Conservation (phyloP, 2,797 vertebrate genomes). For the Spheniscus humboldti region DNA sequence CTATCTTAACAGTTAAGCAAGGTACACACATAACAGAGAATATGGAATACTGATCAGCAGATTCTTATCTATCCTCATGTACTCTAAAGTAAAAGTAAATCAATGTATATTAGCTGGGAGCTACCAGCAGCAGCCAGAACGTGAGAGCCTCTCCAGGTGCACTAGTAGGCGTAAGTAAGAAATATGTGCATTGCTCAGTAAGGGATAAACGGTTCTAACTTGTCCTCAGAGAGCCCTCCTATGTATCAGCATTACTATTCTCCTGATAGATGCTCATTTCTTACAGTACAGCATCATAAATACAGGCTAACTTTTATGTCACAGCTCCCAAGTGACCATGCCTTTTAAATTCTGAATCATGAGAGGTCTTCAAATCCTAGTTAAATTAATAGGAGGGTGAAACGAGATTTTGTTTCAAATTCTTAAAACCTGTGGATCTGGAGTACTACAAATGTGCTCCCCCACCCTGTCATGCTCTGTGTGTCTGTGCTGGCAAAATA, state of each 20-base stretch:
- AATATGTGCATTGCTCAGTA: conserved; percentile 17
- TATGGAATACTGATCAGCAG: not conserved
- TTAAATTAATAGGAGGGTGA: not conserved
- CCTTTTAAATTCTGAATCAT: conserved; percentile 14
- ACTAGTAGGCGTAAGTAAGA: not conserved
- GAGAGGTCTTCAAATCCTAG: not conserved
- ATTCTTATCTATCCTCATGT: not conserved
- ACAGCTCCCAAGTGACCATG: not conserved
- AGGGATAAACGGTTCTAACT: conserved; percentile 23
- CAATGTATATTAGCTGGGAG: conserved; percentile 45
- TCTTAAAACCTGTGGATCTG: not conserved
- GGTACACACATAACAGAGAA: not conserved
- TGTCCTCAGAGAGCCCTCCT: conserved; percentile 32
- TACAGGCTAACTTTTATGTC: not conserved
- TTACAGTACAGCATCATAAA: not conserved
- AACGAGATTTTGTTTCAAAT: conserved; percentile 7
- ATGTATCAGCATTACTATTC: not conserved
- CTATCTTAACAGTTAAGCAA: not conserved
- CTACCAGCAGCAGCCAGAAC: not conserved
- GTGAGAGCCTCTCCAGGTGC: not conserved
- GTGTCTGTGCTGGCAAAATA: not conserved
- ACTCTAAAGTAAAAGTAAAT: conserved; percentile 24
- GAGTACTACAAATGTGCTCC: not conserved
- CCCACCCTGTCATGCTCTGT: not conserved
- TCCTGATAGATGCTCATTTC: conserved; percentile 15